Conservation (phyloP, 2,797 vertebrate species). For the Bovichtus variegatus region DNA sequence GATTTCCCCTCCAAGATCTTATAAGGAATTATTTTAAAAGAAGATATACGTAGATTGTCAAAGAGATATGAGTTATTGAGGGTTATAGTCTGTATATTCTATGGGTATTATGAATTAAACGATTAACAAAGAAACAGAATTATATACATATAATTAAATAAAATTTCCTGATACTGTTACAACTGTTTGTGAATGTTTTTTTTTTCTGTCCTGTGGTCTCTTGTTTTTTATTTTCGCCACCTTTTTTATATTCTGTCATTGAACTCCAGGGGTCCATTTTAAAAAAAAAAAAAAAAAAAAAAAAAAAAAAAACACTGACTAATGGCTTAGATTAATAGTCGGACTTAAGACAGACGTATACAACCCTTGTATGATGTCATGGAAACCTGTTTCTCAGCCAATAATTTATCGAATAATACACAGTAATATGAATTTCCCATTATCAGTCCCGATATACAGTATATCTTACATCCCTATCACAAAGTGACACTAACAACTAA, state of each 20-base stretch:
- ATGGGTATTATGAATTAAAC: conserved; percentile 88
- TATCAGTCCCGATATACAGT: too few species aligned
- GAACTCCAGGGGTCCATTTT: neutral
- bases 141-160: conserved; percentile 89
- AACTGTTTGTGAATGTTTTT: conserved; percentile 25
- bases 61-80: conserved; percentile 82
- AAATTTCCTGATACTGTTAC: conserved; percentile 87
- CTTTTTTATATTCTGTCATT: neutral
- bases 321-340: neutral
- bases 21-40: conserved; percentile 84
- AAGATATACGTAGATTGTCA: conserved; percentile 81
- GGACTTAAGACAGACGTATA: neutral
- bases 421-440: too few species aligned
- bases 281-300: neutral
- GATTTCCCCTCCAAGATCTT: conserved; percentile 66
- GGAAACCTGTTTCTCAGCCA: too few species aligned
- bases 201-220: neutral
- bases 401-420: too few species aligned
- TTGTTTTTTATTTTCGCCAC: neutral
- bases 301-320: neutral
- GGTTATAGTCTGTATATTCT: conserved; percentile 88
- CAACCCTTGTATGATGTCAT: too few species aligned
- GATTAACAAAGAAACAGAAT: conserved; percentile 86
- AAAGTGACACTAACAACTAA: too few species aligned
- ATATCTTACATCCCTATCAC: too few species aligned